These are phyloP conservation scores for Candidula unifasciata DNA, from an alignment of 2,888 invertebrate genomes.

Conservation along the genomic window DNA sequence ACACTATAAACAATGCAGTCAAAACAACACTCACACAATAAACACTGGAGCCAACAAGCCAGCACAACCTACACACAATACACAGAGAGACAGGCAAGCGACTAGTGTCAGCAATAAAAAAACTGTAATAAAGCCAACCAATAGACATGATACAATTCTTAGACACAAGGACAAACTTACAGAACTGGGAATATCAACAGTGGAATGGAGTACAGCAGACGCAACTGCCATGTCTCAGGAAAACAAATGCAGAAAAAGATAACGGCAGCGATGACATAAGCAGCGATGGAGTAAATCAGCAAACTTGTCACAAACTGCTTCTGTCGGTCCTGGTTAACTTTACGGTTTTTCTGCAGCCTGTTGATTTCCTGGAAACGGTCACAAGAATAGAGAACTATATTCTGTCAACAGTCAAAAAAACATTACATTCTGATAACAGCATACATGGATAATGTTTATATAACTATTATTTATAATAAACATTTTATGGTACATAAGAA, in stretches of 20 bases:
- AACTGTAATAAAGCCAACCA: too few species aligned
- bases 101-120: too few species aligned
- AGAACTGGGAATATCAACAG: constrained; percentile 88
- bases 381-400: neutral
- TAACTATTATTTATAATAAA: too few species aligned
- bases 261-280: constrained; percentile 84
- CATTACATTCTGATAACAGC: too few species aligned
- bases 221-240: constrained; percentile 86
- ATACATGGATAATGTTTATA: too few species aligned
- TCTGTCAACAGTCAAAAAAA: too few species aligned
- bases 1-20: too few species aligned
- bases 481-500: neutral
- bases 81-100: too few species aligned
- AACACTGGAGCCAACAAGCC: too few species aligned
- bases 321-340: constrained; percentile 88
- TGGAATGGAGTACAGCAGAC: constrained; percentile 87
- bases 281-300: constrained; percentile 80
- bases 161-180: constrained; percentile 81
- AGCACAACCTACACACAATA: too few species aligned
- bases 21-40: too few species aligned
- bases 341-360: constrained; percentile 87
- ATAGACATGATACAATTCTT: too few species aligned
- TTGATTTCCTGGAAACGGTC: constrained; percentile 83
- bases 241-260: constrained; percentile 89
- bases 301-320: constrained; percentile 89